Base-by-base conservation (phyloP, 2,113 vertebrate species). In the Stigmatopora argus region DNA sequence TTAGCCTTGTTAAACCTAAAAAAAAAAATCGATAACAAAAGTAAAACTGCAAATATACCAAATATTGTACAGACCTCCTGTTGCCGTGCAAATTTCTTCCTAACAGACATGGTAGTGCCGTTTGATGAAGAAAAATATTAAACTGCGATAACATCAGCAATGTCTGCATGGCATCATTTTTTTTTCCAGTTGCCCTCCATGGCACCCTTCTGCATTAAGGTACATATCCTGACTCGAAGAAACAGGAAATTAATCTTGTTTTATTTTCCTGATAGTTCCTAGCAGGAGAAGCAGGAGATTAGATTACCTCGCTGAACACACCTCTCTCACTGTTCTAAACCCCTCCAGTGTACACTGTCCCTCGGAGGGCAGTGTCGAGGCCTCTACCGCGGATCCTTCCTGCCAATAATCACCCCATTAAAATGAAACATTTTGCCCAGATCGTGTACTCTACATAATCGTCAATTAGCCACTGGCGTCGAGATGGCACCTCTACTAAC, bases 351-450 rank as follows among this genome's bases (percentile, higher is more conserved):
- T 85, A 87, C 52, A 79, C 65, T 46, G 75, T 75, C 71, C 83
- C 83, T 84, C 65, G 62, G 75, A 86, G 87, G 80, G 78, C 84
- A 87, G 77, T 21, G 1, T 67, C 70, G 67, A 74, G 71, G 74
- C 75, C 75, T 69, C 9, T n/a, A 78, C 81, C 70, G 64, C 85
- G 82, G 85, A 77, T 88, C 87, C 83, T 85, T 85, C 79, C 84
- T 90, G 85, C 86, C 86, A 87, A 89, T 88, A 89, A 89, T 89
- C 83, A 85, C 64, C 80, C 89, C 78, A 86, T 90, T 91, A 89
- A 89, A 88, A 88, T 79, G 62, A 89, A 87, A 77, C 80, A 79
- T 82, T 87, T 69, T 61, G 65, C 82, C 71, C 70, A 79, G 82
- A 88, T 79, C 66, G 49, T 79, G 72, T 75, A 82, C 83, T 83